Evolutionary conservation across 2,797 vertebrate genomes (phyloP).

Genomic region (Synaphobranchus kaupii): DNA sequence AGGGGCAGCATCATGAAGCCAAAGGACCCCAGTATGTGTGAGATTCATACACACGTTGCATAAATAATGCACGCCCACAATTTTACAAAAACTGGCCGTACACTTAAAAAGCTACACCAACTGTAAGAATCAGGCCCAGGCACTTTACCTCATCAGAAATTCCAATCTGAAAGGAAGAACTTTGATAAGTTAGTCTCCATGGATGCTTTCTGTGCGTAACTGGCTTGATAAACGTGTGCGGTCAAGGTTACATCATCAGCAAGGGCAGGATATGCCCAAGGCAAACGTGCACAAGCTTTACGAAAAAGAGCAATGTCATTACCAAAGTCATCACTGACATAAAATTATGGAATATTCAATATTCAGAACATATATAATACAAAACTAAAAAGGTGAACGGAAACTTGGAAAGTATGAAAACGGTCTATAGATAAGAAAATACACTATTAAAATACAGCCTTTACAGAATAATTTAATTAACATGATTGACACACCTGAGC

Average conservation of each 20-base stretch:
- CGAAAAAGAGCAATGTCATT: neutral
- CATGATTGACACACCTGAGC: neutral
- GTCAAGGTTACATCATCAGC: neutral
- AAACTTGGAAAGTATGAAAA: neutral
- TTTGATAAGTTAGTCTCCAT: too few species aligned
- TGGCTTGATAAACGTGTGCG: neutral
- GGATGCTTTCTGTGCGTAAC: too few species aligned
- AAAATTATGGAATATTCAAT: neutral
- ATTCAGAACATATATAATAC: too few species aligned
- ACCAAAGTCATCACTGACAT: neutral
- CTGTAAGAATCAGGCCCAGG: too few species aligned
- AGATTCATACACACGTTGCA: neutral
- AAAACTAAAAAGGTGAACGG: neutral
- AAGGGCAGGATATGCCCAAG: neutral
- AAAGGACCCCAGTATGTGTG: neutral
- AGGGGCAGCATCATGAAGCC: slow-evolving; percentile 48
- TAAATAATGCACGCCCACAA: neutral
- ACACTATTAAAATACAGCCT: neutral
- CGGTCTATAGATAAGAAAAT: neutral
- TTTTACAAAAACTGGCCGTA: too few species aligned
- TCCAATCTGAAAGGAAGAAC: too few species aligned
- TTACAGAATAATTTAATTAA: neutral
- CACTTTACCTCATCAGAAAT: too few species aligned
- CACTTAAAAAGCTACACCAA: too few species aligned
- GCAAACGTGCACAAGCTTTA: neutral